These are phyloP conservation scores for Lota lota DNA, from an alignment of 2,113 vertebrate genomes.

Conservation along the genomic window DNA sequence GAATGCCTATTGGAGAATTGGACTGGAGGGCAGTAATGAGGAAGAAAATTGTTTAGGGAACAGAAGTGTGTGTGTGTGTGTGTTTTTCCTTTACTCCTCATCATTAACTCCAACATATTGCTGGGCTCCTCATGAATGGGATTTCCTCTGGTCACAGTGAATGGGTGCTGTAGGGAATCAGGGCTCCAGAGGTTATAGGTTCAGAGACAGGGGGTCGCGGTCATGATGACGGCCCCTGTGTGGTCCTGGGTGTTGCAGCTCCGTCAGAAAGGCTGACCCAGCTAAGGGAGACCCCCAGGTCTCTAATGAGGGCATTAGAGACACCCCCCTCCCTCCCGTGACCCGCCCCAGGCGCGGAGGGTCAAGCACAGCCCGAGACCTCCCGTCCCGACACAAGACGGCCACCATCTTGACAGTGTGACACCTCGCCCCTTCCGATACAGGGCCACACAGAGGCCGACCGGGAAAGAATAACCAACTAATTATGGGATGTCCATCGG, in stretches of 20 bases:
- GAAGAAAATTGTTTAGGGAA: not conserved
- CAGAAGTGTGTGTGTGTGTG: constrained; percentile 16
- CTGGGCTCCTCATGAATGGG: constrained; percentile 27
- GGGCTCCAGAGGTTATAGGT: not conserved
- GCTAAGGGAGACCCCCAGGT: constrained; percentile 36
- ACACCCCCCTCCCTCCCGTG: not conserved
- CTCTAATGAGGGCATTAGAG: constrained; percentile 65
- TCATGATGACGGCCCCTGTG: constrained; percentile 36
- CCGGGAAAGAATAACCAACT: no score
- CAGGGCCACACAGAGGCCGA: no score
- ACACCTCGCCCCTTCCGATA: not conserved
- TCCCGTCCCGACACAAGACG: not conserved
- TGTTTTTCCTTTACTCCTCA: constrained; percentile 39
- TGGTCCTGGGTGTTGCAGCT: constrained; percentile 43
- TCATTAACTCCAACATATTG: constrained; percentile 42
- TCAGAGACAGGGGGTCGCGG: not conserved
- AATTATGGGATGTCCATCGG: no score
- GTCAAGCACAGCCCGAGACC: constrained; percentile 29
- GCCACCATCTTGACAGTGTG: not conserved
- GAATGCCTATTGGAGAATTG: not conserved
- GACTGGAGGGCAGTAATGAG: not conserved
- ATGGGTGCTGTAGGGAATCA: constrained; percentile 4
- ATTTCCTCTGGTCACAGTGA: constrained; percentile 29
- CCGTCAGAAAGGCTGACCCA: constrained; percentile 30
- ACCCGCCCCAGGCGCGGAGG: constrained; percentile 21